phyloP scores from a whole-genome alignment of 2,888 invertebrate species.

The Drosophila limbata region DNA sequence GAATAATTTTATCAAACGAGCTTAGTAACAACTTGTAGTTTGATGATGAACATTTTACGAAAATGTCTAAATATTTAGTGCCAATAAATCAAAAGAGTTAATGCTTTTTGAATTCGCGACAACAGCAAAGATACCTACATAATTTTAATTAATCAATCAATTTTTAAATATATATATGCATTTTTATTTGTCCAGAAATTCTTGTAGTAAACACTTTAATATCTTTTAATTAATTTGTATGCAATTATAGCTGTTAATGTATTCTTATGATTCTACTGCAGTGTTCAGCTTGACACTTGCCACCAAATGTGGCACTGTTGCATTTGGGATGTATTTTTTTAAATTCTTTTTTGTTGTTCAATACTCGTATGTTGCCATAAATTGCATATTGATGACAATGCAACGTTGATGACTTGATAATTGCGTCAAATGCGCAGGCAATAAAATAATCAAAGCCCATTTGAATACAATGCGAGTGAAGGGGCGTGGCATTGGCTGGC shows the following conservation, averaged over 20 bases:
- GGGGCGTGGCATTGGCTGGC: slow-evolving; percentile 28
- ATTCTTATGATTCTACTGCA: background rate
- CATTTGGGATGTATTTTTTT: slow-evolving; percentile 27
- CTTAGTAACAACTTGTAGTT: background rate
- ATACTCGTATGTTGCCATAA: slow-evolving; percentile 49
- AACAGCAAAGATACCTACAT: background rate
- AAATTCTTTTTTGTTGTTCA: background rate
- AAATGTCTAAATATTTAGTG: background rate
- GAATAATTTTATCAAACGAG: background rate
- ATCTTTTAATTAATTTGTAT: background rate
- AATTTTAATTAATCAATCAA: background rate
- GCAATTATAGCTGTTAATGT: background rate
- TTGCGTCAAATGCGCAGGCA: slow-evolving; percentile 76
- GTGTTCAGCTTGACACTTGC: slow-evolving; percentile 15
- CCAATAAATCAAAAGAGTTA: slow-evolving; percentile 1
- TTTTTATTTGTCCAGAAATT: background rate
- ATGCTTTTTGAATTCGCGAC: too few relatives aligned
- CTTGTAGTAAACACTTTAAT: background rate
- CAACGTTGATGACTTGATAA: slow-evolving; percentile 82
- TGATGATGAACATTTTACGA: background rate
- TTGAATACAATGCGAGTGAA: slow-evolving; percentile 46
- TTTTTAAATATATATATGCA: background rate
- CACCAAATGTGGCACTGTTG: slow-evolving; percentile 38
- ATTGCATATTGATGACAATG: slow-evolving; percentile 78
- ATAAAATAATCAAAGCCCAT: slow-evolving; percentile 80